Conservation (phyloP, 2,888 invertebrate genomes). For the Isoperla grammatica region DNA sequence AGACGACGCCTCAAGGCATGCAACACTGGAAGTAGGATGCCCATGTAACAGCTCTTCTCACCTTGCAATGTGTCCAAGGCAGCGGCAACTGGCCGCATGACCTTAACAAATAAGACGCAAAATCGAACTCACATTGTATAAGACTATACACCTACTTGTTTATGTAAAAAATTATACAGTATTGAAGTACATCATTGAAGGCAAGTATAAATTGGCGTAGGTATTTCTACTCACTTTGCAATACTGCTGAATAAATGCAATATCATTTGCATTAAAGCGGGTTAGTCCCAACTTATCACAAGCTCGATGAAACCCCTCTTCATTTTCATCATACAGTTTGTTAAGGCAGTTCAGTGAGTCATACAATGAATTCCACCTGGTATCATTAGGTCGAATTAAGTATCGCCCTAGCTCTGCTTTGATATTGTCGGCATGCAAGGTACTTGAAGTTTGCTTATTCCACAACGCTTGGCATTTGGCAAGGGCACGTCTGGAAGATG, state of each 20-base stretch:
- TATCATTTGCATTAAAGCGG: conserved; percentile 14
- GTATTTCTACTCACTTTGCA: too few species aligned
- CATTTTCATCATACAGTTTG: neutral
- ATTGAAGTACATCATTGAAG: too few species aligned
- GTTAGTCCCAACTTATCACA: conserved; percentile 23
- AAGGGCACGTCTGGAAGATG: conserved; percentile 14
- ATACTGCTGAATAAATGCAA: conserved; percentile 24
- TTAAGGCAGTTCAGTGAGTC: conserved; percentile 25
- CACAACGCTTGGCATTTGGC: conserved; percentile 18
- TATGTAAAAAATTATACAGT: too few species aligned
- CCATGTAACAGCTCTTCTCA: conserved; percentile 24
- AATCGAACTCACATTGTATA: too few species aligned
- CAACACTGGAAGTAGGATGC: conserved; percentile 19
- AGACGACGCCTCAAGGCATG: conserved; percentile 16
- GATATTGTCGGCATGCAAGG: conserved; percentile 21
- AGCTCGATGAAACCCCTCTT: conserved; percentile 11
- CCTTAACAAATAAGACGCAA: too few species aligned
- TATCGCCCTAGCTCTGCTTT: conserved; percentile 15
- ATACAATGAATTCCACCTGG: conserved; percentile 24
- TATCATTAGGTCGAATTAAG: conserved; percentile 20
- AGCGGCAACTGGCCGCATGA: conserved; percentile 19
- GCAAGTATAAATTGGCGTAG: too few species aligned
- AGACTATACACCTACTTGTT: too few species aligned
- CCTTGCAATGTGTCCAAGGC: conserved; percentile 22
- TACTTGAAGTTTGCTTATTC: conserved; percentile 18